phyloP scores from a whole-genome alignment of 2,888 invertebrate species.

The Diloba caeruleocephala region DNA sequence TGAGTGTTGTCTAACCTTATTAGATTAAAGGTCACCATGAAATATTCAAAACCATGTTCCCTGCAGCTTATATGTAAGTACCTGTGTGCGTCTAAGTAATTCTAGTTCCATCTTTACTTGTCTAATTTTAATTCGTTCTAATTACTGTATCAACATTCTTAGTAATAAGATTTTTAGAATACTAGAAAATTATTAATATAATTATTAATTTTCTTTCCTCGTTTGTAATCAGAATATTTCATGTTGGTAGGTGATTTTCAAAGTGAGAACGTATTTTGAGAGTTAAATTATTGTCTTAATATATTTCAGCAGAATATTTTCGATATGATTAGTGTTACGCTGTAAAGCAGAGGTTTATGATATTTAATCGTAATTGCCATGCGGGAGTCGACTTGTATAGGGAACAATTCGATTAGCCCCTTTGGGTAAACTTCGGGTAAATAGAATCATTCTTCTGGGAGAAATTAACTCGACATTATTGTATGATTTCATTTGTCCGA shows the following conservation, averaged over 20 bases:
- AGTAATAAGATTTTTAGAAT: conserved; percentile 31
- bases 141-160: conserved; percentile 19
- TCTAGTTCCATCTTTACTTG: conserved; percentile 9
- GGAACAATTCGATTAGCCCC: conserved; percentile 40
- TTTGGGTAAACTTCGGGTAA: conserved; percentile 28
- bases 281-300: conserved; percentile 78
- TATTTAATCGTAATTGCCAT: conserved; percentile 80
- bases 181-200: conserved; percentile 15
- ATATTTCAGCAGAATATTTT: conserved; percentile 84
- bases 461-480: conserved; percentile 38
- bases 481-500: conserved; percentile 26
- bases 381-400: conserved; percentile 50
- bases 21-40: conserved; percentile 46
- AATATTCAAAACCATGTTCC: conserved; percentile 41
- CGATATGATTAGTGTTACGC: conserved; percentile 83
- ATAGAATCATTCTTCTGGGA: conserved; percentile 34
- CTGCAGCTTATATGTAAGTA: conserved; percentile 10
- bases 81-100: conserved; percentile 17
- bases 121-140: conserved; percentile 27
- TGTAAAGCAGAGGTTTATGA: conserved; percentile 78
- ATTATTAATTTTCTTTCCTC: conserved; percentile 23
- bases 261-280: conserved; percentile 77
- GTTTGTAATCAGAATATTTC: conserved; percentile 56
- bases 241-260: conserved; percentile 68
- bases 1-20: conserved; percentile 62